Conservation (phyloP, 2,113 vertebrate species). For the Rhinopomastus cyanomelas region DNA sequence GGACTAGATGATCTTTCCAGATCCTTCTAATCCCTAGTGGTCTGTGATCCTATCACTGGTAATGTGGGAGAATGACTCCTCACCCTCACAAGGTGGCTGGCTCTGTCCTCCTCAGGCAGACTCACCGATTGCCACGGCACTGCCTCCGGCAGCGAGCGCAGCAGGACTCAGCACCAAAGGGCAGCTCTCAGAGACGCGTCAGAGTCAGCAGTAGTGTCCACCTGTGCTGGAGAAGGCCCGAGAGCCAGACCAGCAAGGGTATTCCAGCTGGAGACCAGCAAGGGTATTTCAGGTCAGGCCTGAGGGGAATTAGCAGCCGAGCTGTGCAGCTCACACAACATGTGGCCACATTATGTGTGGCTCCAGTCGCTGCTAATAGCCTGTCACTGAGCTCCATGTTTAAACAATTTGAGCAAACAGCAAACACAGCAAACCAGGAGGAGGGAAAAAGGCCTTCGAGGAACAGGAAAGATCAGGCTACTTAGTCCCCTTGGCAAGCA, state of each 20-base stretch:
- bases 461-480: constrained; percentile 29
- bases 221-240: neutral
- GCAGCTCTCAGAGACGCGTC: neutral
- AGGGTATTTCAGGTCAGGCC: constrained; percentile 68
- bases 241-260: constrained; percentile 45
- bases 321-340: constrained; percentile 68
- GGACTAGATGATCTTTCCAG: no score
- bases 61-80: no score
- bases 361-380: constrained; percentile 60
- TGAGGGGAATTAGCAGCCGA: constrained; percentile 65
- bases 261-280: constrained; percentile 61
- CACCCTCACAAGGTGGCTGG: neutral
- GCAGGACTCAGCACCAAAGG: neutral
- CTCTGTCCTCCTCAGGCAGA: neutral
- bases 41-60: no score
- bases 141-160: neutral
- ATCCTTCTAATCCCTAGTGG: no score
- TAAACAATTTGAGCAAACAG: constrained; percentile 68
- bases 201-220: neutral
- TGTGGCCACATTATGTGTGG: constrained; percentile 66
- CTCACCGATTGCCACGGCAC: neutral
- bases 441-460: constrained; percentile 46
- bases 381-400: constrained; percentile 62
- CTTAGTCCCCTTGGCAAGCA: neutral
- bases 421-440: constrained; percentile 63